Percentiles rank a stretch among this genome's conserved stretches.
Conservation (phyloP, 2,113 vertebrate genomes). For the Herpailurus yagouaroundi region DNA sequence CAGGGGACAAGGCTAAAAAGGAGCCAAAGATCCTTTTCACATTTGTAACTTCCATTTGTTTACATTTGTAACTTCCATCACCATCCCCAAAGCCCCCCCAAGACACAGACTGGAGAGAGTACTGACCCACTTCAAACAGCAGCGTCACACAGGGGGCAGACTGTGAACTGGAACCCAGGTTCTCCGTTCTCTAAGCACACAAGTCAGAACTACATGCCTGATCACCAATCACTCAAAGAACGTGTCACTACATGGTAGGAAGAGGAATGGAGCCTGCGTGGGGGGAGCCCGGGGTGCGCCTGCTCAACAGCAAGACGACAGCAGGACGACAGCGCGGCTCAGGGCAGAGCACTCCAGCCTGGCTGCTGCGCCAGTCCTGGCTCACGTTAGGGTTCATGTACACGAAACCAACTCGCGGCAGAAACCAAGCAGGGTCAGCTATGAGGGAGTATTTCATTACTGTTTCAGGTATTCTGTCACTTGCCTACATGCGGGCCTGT, state of each 20-base stretch:
- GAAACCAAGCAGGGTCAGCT: background rate
- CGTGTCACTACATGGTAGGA: background rate
- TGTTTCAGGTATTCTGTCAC: background rate
- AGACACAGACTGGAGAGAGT: background rate
- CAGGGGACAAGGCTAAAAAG: background rate
- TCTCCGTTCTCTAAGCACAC: background rate
- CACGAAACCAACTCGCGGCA: background rate
- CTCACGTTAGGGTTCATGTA: background rate
- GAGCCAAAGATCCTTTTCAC: background rate
- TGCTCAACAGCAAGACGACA: too few species aligned
- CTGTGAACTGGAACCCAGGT: background rate
- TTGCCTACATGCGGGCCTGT: background rate
- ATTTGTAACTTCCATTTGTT: background rate
- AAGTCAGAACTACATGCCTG: background rate
- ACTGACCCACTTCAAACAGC: background rate
- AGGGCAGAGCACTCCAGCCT: background rate
- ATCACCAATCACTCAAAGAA: background rate
- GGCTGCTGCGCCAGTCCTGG: background rate
- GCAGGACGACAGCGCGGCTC: background rate
- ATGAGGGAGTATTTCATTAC: background rate
- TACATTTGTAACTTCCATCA: background rate
- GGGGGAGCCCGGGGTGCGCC: rapidly evolving
- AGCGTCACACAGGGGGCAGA: background rate
- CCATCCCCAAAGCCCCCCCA: too few species aligned
- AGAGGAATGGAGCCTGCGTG: background rate